Conservation (phyloP, 1,140 invertebrate genomes). For the Heliothis subflexa region DNA sequence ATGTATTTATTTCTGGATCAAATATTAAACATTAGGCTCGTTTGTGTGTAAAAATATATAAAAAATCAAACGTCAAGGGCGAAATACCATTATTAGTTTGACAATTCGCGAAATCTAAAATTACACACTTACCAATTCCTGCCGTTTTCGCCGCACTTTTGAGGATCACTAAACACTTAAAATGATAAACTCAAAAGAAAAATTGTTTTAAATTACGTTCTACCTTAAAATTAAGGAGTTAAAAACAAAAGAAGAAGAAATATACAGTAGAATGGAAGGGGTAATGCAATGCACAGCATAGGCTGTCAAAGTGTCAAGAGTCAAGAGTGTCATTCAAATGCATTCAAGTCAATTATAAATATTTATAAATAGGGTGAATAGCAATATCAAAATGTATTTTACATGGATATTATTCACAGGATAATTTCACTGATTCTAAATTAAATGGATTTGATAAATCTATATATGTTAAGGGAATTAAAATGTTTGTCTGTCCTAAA, state of each 20-base stretch:
- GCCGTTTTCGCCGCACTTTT: constrained; percentile 22
- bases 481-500: too few relatives aligned
- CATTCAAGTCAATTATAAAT: not conserved
- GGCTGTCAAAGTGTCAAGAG: constrained; percentile 41
- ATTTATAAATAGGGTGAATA: not conserved
- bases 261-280: constrained; percentile 36
- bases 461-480: too few relatives aligned
- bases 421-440: not conserved
- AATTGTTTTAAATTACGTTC: constrained; percentile 6
- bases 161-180: constrained; percentile 19
- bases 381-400: constrained; percentile 12
- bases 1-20: not conserved
- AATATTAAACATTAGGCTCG: not conserved
- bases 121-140: constrained; percentile 39
- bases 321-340: too few relatives aligned
- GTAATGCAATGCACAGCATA: constrained; percentile 34
- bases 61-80: constrained; percentile 43
- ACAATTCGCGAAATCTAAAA: constrained; percentile 28
- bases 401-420: not conserved
- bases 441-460: too few relatives aligned
- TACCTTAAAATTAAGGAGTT: constrained; percentile 38
- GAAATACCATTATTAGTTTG: constrained; percentile 36
- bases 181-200: constrained; percentile 36
- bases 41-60: constrained; percentile 15
- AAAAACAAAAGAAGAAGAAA: constrained; percentile 57